Conservation (phyloP, 2,888 invertebrate species). For the Lepidochitona cinerea region DNA sequence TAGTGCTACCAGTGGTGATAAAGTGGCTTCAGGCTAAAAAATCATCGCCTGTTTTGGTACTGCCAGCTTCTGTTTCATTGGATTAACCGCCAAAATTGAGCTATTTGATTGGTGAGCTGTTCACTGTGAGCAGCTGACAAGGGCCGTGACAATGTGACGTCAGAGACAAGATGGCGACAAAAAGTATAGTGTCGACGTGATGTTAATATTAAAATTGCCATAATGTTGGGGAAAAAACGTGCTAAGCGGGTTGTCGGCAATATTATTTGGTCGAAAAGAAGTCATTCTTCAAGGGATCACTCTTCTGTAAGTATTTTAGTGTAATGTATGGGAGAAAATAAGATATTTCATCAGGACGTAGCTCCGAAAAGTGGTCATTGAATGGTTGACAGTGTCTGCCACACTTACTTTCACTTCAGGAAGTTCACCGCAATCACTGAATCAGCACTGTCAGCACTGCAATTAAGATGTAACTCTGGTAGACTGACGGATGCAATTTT, state of each 20-base stretch:
- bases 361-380: too few species aligned
- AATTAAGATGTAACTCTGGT: too few species aligned
- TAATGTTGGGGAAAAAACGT: constrained; percentile 37
- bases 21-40: too few species aligned
- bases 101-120: background rate
- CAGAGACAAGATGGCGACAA: background rate
- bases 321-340: too few species aligned
- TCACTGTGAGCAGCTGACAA: background rate
- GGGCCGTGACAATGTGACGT: background rate
- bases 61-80: background rate
- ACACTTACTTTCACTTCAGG: too few species aligned
- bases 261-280: constrained; percentile 42
- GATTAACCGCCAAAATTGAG: background rate
- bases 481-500: too few species aligned
- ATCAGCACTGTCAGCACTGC: too few species aligned
- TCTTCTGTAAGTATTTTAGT: background rate
- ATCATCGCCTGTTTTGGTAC: too few species aligned
- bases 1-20: too few species aligned
- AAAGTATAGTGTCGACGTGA: background rate
- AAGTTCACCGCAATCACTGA: too few species aligned
- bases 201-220: background rate
- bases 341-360: too few species aligned
- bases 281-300: background rate
- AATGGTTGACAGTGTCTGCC: too few species aligned
- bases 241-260: constrained; percentile 37